Base-by-base conservation (phyloP, 2,113 vertebrate genomes). In the Tamias sibiricus region DNA sequence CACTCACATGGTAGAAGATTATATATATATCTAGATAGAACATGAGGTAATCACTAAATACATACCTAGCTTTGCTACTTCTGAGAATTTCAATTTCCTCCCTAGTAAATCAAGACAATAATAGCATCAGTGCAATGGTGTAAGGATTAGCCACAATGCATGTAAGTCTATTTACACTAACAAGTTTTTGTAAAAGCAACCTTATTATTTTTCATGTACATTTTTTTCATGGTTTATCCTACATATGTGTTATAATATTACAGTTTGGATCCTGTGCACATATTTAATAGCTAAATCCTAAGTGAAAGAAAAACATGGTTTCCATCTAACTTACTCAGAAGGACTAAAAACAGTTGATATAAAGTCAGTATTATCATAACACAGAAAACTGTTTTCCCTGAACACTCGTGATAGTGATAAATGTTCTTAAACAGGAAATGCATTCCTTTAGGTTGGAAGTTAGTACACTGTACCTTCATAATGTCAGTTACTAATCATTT, bases 61-160 rank as follows among this genome's bases (percentile, higher is more conserved):
- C 12, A 35, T 37, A 47, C 11, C 37, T 0, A 86, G 57, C 37
- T 93, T 91, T 87, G 40, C 8, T 35, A 79, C 57, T 80, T 42
- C 49, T 93, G 59, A 71, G 59, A 82, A n/a, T n/a, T 92, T 96
- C 77, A 77, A 16, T 94, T 74, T 88, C 10, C 54, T 91, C n/a
- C 64, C 42, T 12, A 74, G 37, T 44, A 66, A 93, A 91, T 77
- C 76, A 82, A 72, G 54, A 59, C 64, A 93, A 64, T 40, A 77
- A 62, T 7, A 89, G 79, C 26, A 35, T 90, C 3, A 57, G 54
- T 35, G 16, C 40, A 76, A 19, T 32, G 16, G 1, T 62, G 26
- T 62, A 32, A 83, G 20, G 52, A 85, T 85, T 76, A 74, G 66
- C 68, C 57, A n/a, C 76, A 90, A 93, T 35, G 64, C 44, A 81